Percentiles rank a stretch among this genome's conserved stretches.
These are phyloP conservation scores for Taeniopygia guttata DNA, from an alignment of 2,797 vertebrate genomes.

Conservation along the genomic window DNA sequence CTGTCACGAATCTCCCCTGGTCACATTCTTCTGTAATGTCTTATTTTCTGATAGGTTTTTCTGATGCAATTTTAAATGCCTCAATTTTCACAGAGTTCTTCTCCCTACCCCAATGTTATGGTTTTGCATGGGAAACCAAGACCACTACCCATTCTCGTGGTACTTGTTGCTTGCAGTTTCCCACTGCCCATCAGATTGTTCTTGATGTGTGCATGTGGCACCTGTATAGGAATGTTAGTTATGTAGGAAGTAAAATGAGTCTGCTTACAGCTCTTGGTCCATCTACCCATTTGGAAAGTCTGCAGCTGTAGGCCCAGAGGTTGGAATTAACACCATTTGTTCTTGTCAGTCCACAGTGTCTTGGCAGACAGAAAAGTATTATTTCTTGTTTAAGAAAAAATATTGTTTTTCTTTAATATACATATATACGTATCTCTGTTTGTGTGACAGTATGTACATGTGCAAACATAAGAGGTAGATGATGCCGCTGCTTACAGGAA, in stretches of 20 bases:
- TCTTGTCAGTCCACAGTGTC: neutral
- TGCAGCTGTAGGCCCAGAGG: neutral
- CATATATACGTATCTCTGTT: neutral
- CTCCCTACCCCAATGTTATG: no score
- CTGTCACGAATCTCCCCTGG: neutral
- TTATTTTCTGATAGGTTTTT: neutral
- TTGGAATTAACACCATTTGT: neutral
- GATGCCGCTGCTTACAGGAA: neutral
- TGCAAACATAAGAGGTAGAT: neutral
- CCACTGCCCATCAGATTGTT: neutral
- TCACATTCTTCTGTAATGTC: neutral
- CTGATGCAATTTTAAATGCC: neutral
- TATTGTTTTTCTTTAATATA: fast-evolving
- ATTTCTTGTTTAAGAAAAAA: neutral
- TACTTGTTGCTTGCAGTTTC: neutral
- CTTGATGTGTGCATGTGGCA: neutral
- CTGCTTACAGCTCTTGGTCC: neutral
- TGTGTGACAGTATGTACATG: neutral
- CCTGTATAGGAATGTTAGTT: neutral
- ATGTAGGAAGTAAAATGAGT: neutral
- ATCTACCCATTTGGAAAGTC: neutral
- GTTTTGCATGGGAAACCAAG: no score
- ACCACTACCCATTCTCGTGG: neutral
- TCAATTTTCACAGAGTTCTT: neutral
- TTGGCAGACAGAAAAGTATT: neutral